A percentile compares a stretch with the other conserved stretches of the same genome.
phyloP scores from a whole-genome alignment of 2,797 vertebrate species.

The Myripristis jacobus region DNA sequence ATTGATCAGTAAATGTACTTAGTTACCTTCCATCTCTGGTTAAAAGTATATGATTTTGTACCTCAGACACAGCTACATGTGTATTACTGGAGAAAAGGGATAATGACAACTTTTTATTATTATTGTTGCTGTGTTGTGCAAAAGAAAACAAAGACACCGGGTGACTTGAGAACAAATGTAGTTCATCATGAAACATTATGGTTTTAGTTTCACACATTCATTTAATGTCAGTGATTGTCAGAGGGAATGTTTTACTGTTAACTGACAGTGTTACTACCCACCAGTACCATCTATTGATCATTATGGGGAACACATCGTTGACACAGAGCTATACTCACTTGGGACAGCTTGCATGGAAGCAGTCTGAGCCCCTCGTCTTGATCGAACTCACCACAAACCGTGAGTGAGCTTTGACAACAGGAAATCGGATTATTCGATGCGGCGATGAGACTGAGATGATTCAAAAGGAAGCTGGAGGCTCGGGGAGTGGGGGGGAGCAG shows the following conservation, averaged over 20 bases:
- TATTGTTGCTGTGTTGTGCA: too few relatives aligned
- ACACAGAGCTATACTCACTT: not conserved
- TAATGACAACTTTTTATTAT: too few relatives aligned
- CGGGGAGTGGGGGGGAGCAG: not conserved
- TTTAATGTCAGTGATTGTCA: not conserved
- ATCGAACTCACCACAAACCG: not conserved
- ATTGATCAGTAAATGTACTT: too few relatives aligned
- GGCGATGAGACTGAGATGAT: not conserved
- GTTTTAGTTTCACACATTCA: not conserved
- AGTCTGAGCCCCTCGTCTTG: too few relatives aligned
- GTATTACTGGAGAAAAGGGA: too few relatives aligned
- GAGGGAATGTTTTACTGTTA: not conserved
- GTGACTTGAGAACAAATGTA: too few relatives aligned
- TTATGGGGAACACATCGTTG: not conserved
- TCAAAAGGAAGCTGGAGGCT: not conserved
- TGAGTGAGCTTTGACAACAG: not conserved
- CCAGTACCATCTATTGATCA: slow-evolving; percentile 52
- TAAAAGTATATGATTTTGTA: too few relatives aligned
- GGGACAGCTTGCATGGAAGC: too few relatives aligned
- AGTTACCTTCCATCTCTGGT: too few relatives aligned
- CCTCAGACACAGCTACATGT: too few relatives aligned
- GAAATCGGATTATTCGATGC: not conserved
- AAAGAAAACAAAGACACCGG: too few relatives aligned
- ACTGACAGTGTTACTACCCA: not conserved
- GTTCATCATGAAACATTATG: too few relatives aligned